Percentiles rank a stretch among this genome's conserved stretches.
phyloP scores from a whole-genome alignment of 2,113 vertebrate genomes.

The Nothobranchius furzeri region DNA sequence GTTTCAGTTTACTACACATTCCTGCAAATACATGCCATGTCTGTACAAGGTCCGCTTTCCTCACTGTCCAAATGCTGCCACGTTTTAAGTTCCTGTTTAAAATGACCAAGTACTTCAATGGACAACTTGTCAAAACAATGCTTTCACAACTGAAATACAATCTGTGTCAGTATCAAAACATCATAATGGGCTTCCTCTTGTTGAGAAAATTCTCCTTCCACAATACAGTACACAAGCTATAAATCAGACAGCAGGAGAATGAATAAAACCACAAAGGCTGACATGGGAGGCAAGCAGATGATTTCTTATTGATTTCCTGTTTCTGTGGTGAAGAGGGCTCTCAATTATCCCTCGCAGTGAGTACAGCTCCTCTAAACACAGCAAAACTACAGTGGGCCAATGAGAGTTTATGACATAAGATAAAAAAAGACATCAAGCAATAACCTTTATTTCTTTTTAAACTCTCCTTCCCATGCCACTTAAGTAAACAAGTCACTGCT shows the following conservation, averaged over 20 bases:
- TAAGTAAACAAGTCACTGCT: conserved; percentile 66
- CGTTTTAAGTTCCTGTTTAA: conserved; percentile 35
- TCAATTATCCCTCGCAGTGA: conserved; percentile 57
- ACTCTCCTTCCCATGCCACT: conserved; percentile 16
- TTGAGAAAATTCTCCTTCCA: conserved; percentile 43
- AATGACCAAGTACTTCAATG: conserved; percentile 2
- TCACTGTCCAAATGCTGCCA: not conserved
- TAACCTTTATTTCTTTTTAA: no score
- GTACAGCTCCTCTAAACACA: conserved; percentile 37
- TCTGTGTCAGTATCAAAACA: conserved; percentile 45
- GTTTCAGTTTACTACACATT: not conserved
- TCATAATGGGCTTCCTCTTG: conserved; percentile 52
- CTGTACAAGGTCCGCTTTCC: conserved; percentile 8
- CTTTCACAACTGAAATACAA: conserved; percentile 35
- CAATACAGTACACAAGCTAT: conserved; percentile 37
- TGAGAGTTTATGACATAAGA: conserved; percentile 24
- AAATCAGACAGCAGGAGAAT: conserved; percentile 4
- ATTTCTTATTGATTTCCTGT: conserved; percentile 77
- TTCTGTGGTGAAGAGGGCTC: conserved; percentile 54
- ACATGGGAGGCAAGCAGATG: conserved; percentile 63
- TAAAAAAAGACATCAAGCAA: conserved; percentile 9
- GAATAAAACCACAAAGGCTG: conserved; percentile 2
- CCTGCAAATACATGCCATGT: not conserved
- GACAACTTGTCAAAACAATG: conserved; percentile 61
- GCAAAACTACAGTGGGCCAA: conserved; percentile 33